phyloP scores from a whole-genome alignment of 2,888 invertebrate genomes.

The Pardosa pseudoannulata region DNA sequence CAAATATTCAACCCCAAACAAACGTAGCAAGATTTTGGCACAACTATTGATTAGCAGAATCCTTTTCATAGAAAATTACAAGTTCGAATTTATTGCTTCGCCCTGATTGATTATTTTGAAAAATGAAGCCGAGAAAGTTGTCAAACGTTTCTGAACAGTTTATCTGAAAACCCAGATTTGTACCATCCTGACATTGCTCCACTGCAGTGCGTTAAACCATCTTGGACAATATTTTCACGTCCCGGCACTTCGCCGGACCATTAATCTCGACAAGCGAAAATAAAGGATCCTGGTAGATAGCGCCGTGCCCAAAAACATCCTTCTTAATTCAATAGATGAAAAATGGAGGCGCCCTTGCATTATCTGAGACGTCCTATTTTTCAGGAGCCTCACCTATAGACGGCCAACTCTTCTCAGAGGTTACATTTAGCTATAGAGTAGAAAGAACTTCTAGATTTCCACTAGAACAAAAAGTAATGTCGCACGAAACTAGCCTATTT shows the following conservation, averaged over 20 bases:
- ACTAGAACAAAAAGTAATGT: not conserved
- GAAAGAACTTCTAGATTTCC: not conserved
- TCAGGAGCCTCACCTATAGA: slow-evolving; percentile 4
- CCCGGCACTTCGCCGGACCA: slow-evolving; percentile 31
- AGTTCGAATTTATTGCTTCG: slow-evolving; percentile 67
- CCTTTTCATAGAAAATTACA: slow-evolving; percentile 31
- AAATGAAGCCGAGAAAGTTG: slow-evolving; percentile 65
- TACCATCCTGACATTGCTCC: slow-evolving; percentile 63
- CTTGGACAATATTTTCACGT: slow-evolving; percentile 61
- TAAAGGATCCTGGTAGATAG: slow-evolving; percentile 62
- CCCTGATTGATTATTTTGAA: slow-evolving; percentile 72
- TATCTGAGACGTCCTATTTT: slow-evolving; percentile 35
- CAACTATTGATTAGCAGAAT: slow-evolving; percentile 51
- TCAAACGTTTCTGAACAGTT: slow-evolving; percentile 55
- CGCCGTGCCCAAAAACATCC: slow-evolving; percentile 67
- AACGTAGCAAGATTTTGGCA: slow-evolving; percentile 44
- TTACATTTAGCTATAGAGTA: not conserved
- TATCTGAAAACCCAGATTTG: slow-evolving; percentile 68
- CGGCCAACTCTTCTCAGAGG: not conserved
- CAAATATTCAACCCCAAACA: slow-evolving; percentile 53
- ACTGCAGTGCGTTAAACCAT: slow-evolving; percentile 28
- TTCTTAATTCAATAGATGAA: slow-evolving; percentile 65
- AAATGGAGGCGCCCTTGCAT: slow-evolving; percentile 50
- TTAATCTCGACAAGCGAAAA: slow-evolving; percentile 63
- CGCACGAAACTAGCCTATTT: too few species aligned